phyloP scores from a whole-genome alignment of 2,797 vertebrate genomes.

The Sternotherus odoratus region DNA sequence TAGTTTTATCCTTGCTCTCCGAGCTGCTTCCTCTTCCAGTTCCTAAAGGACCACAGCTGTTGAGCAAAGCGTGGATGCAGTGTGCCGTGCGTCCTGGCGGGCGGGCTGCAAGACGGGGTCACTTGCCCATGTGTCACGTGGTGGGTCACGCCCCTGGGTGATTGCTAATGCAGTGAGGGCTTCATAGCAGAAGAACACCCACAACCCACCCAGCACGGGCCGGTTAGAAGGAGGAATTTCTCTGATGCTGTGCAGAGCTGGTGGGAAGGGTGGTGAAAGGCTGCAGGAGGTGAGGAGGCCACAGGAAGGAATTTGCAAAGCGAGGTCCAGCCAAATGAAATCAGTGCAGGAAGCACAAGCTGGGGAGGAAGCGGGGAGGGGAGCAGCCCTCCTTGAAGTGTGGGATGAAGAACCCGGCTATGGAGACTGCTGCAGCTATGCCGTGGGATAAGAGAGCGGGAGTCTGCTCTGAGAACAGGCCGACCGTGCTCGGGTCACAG shows the following conservation, averaged over 20 bases:
- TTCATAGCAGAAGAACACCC: background rate
- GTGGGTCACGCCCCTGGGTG: background rate
- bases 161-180: rapidly evolving
- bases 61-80: background rate
- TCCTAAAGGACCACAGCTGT: slow-evolving; percentile 70
- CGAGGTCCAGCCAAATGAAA: background rate
- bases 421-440: background rate
- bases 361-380: too few species aligned
- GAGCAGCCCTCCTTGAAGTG: background rate
- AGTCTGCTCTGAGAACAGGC: rapidly evolving
- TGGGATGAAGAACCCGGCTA: background rate
- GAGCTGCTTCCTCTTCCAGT: slow-evolving; percentile 63
- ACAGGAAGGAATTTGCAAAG: background rate
- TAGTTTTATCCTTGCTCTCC: slow-evolving; percentile 2
- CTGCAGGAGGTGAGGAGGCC: background rate
- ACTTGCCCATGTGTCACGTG: background rate
- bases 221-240: background rate
- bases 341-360: slow-evolving; percentile 14
- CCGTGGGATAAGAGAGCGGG: background rate
- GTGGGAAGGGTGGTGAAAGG: background rate
- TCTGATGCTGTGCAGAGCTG: rapidly evolving
- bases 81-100: background rate
- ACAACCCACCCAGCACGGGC: background rate
- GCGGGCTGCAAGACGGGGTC: background rate
- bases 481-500: background rate